A percentile compares a stretch with the other conserved stretches of the same genome.
phyloP scores from a whole-genome alignment of 2,113 vertebrate species.

The Podarcis raffonei region DNA sequence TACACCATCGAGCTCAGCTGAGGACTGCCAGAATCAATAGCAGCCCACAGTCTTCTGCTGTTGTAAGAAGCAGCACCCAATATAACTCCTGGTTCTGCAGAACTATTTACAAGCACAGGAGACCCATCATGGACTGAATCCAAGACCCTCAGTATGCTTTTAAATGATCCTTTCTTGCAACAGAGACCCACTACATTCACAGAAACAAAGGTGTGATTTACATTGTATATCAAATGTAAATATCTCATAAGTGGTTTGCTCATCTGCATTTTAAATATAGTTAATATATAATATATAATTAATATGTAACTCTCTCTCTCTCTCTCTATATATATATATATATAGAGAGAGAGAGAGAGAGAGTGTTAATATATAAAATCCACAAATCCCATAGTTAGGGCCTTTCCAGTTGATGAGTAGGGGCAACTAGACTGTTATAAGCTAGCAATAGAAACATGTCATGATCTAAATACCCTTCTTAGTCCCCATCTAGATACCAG shows the following conservation, averaged over 20 bases:
- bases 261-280: conserved; percentile 10
- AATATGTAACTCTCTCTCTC: no score
- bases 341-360: no score
- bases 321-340: no score
- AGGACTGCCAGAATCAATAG: neutral
- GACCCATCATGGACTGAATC: neutral
- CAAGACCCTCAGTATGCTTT: neutral
- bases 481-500: neutral
- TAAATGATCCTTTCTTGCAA: neutral
- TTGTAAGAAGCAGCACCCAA: neutral
- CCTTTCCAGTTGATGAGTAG: neutral
- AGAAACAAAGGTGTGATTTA: neutral
- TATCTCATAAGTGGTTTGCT: neutral
- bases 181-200: neutral
- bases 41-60: neutral
- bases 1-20: neutral
- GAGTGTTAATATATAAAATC: neutral
- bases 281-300: neutral
- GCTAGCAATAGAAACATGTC: neutral
- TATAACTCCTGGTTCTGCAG: neutral
- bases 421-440: neutral
- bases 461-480: neutral
- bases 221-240: neutral
- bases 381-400: neutral
- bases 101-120: neutral